Conservation (phyloP, 2,888 invertebrate species). For the Drosophila flavopinicola region DNA sequence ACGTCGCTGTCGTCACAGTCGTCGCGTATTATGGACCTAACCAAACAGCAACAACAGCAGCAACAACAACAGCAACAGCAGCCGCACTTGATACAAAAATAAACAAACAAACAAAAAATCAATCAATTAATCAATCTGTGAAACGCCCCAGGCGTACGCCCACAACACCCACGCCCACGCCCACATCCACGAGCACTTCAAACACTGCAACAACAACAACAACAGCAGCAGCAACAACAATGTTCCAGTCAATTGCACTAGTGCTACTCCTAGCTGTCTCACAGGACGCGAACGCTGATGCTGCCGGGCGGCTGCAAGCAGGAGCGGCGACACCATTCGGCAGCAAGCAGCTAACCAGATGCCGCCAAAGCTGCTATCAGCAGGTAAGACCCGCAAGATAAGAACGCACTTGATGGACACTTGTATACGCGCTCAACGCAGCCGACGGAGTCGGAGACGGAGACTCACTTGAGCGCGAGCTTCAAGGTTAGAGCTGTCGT, state of each 20-base stretch:
- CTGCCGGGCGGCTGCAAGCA: slow-evolving; percentile 39
- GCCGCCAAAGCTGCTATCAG: slow-evolving; percentile 84
- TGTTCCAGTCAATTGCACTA: slow-evolving; percentile 68
- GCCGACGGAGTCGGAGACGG: slow-evolving; percentile 4
- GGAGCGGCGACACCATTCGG: slow-evolving; percentile 55
- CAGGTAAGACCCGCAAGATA: slow-evolving; percentile 77
- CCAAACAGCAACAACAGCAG: slow-evolving; percentile 43
- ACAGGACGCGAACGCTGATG: slow-evolving; percentile 33
- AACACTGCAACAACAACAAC: slow-evolving; percentile 14
- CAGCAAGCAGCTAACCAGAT: slow-evolving; percentile 83
- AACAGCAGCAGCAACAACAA: slow-evolving; percentile 23
- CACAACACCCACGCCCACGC: slow-evolving; percentile 41
- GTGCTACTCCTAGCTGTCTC: slow-evolving; percentile 29
- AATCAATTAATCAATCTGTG: slow-evolving; percentile 74
- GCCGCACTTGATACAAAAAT: slow-evolving; percentile 72
- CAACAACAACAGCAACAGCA: slow-evolving; percentile 20
- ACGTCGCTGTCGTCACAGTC: slow-evolving; percentile 53
- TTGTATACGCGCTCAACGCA: slow-evolving; percentile 57
- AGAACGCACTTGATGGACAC: slow-evolving; percentile 68
- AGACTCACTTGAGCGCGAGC: slow-evolving; percentile 18
- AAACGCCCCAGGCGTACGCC: slow-evolving; percentile 53
- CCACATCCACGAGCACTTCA: slow-evolving; percentile 25
- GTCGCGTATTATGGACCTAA: slow-evolving; percentile 59
- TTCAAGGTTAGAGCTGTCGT: slow-evolving; percentile 30
- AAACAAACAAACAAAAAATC: slow-evolving; percentile 75